Percentiles rank a stretch among this genome's conserved stretches.
These are phyloP conservation scores for Euura saliciscinereae DNA, from an alignment of 1,140 invertebrate genomes.

Conservation along the genomic window DNA sequence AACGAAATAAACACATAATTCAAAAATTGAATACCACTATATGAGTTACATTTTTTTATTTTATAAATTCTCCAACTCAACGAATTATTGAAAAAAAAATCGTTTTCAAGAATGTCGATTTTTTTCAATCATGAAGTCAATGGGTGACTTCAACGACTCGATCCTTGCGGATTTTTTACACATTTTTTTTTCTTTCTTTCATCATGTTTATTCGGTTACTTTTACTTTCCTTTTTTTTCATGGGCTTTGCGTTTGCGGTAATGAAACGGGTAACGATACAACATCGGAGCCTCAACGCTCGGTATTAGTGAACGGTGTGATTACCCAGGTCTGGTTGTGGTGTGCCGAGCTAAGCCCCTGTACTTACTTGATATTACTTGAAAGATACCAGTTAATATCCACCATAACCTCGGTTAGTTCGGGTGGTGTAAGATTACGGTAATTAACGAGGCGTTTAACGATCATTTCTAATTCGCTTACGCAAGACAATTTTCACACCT, in stretches of 20 bases:
- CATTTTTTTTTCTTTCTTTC: not conserved
- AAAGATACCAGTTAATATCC: not conserved
- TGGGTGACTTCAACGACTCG: not conserved
- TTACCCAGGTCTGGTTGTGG: not conserved
- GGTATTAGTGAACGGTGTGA: not conserved
- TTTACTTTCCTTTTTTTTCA: not conserved
- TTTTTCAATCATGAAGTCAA: not conserved
- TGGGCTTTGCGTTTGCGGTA: not conserved
- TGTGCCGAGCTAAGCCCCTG: not conserved
- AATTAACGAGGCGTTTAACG: not conserved
- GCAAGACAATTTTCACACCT: no score
- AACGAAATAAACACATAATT: no score
- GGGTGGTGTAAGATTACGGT: not conserved
- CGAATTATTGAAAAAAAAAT: no score
- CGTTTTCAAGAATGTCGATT: no score
- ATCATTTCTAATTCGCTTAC: no score
- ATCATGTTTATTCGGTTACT: not conserved
- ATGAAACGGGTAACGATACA: not conserved
- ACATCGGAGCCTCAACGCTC: not conserved
- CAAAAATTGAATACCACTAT: no score
- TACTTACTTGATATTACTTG: not conserved
- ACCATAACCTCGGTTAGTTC: not conserved
- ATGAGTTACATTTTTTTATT: no score
- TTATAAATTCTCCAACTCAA: no score
- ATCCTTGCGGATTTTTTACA: not conserved